phyloP scores from a whole-genome alignment of 2,888 invertebrate species.

The Tiliacea aurago region DNA sequence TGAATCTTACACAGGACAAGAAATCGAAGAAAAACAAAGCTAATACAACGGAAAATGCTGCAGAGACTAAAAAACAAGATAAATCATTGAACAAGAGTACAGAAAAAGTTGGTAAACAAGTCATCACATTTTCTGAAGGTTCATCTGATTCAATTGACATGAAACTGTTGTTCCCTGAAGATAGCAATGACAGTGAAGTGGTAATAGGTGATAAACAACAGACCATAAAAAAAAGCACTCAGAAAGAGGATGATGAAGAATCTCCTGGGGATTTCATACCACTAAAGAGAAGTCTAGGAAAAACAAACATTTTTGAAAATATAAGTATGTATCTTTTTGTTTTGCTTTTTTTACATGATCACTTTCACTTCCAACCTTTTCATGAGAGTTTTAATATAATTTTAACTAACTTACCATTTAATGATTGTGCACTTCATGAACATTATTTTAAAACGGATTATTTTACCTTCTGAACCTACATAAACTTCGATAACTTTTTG shows the following conservation, averaged over 20 bases:
- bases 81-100: constrained; percentile 49
- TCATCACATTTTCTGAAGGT: constrained; percentile 63
- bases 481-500: background rate
- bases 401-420: background rate
- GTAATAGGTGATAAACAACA: constrained; percentile 21
- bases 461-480: no score
- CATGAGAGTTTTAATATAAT: background rate
- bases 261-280: constrained; percentile 74
- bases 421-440: background rate
- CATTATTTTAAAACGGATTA: background rate
- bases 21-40: constrained; percentile 66
- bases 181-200: constrained; percentile 77
- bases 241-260: constrained; percentile 46
- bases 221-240: constrained; percentile 18
- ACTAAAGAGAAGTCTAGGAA: constrained; percentile 77
- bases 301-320: constrained; percentile 75
- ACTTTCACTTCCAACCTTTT: background rate
- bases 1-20: constrained; percentile 82
- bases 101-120: constrained; percentile 39
- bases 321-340: constrained; percentile 68
- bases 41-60: constrained; percentile 40
- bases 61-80: constrained; percentile 36
- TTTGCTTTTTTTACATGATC: background rate
- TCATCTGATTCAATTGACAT: constrained; percentile 83
- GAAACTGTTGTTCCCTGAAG: constrained; percentile 83